Evolutionary conservation across 2,113 vertebrate genomes (phyloP).

Genomic region (Bothrops jararaca): DNA sequence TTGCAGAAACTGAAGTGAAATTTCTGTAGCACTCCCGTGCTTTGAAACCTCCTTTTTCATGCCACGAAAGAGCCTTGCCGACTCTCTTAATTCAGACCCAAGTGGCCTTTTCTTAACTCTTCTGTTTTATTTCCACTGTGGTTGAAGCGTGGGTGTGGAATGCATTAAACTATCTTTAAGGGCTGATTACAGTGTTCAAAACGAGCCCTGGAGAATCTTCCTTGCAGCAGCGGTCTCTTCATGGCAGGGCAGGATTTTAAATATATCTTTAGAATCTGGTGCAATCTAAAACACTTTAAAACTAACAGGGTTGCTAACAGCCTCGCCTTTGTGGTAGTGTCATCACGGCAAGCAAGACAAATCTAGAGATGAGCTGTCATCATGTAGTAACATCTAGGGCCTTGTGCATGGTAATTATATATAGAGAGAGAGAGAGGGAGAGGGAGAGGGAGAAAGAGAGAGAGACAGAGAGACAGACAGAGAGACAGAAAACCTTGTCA

Average conservation of each 20-base stretch:
- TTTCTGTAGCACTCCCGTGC: background rate
- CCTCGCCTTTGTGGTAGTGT: constrained; percentile 16
- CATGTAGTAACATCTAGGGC: background rate
- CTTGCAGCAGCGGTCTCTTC: background rate
- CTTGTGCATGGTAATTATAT: background rate
- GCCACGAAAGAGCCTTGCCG: no score
- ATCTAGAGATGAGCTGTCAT: constrained; percentile 29
- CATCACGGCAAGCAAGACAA: constrained; percentile 24
- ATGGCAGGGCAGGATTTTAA: background rate
- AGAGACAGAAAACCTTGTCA: no score
- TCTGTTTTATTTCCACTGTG: constrained; percentile 20
- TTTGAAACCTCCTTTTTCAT: background rate
- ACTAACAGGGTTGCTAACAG: constrained; percentile 23
- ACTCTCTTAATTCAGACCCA: constrained; percentile 22
- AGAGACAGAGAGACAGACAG: no score
- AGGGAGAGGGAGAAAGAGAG: no score
- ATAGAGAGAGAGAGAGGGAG: no score
- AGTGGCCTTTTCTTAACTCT: constrained; percentile 8
- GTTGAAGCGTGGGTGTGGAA: constrained; percentile 22
- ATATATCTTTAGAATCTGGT: background rate
- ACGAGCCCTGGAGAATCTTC: background rate
- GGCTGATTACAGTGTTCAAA: constrained; percentile 14
- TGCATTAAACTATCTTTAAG: constrained; percentile 14
- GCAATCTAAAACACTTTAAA: constrained; percentile 35
- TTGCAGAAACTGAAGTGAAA: background rate